These are phyloP conservation scores for Onchidella celtica DNA, from an alignment of 2,888 invertebrate genomes.

Conservation along the genomic window DNA sequence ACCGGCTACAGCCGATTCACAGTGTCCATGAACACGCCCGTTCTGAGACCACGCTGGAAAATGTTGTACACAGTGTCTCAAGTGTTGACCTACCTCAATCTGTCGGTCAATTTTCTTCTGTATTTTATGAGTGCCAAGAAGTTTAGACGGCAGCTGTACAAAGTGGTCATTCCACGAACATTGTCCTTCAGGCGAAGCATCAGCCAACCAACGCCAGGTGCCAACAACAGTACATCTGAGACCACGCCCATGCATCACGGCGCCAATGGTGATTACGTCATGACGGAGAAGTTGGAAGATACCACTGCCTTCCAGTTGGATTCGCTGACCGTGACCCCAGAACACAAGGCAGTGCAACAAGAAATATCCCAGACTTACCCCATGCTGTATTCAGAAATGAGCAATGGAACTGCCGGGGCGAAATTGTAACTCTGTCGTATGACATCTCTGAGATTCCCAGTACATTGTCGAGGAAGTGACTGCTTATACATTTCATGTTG, in stretches of 20 bases:
- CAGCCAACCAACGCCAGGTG: background rate
- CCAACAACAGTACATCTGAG: constrained; percentile 8
- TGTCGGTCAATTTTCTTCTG: constrained; percentile 25
- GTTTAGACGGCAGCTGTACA: constrained; percentile 27
- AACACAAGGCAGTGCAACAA: too few species aligned
- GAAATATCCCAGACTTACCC: too few species aligned
- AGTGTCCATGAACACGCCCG: constrained; percentile 15
- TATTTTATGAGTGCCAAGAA: constrained; percentile 43
- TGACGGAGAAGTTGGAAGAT: too few species aligned
- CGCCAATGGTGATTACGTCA: background rate
- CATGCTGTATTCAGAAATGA: too few species aligned
- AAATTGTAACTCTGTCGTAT: too few species aligned
- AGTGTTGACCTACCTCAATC: constrained; percentile 14
- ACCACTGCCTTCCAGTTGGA: too few species aligned
- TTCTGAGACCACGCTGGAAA: constrained; percentile 14
- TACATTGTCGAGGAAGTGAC: too few species aligned
- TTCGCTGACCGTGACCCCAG: too few species aligned
- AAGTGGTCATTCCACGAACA: background rate
- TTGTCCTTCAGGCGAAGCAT: background rate
- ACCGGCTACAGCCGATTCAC: background rate
- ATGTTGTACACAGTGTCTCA: constrained; percentile 11
- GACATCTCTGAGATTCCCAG: too few species aligned
- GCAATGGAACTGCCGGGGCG: too few species aligned
- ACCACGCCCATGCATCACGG: background rate
- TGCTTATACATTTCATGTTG: too few species aligned